Evolutionary conservation across 1,140 invertebrate species (phyloP), one percentile per base, ranked within the genome.

Genomic region (Andricus grossulariae): DNA sequence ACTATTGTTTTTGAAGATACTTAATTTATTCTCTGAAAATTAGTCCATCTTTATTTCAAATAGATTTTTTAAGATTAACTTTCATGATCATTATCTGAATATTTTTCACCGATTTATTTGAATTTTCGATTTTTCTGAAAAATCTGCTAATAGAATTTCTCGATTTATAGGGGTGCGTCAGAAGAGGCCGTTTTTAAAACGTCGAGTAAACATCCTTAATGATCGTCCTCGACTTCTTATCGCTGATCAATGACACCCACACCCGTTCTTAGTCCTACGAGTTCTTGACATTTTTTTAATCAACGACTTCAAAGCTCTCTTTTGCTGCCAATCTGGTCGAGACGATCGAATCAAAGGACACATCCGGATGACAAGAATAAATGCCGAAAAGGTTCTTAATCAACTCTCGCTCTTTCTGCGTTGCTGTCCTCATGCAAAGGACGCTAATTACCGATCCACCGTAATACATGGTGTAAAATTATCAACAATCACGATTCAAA

Each of bases 321-420:
- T n/a, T 66, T 21, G 25, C 32, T 66, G 60, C 32, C 32, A 60
- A 21, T 39, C 60, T 66, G 39, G 60, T 66, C 60, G 25, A 80
- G 80, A 73, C 80, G 82, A 85, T 86, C 86, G 85, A 88, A 87
- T 89, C 84, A 86, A 87, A 86, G 82, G 82, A 82, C 82, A 84
- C 73, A 77, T 66, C 55, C 78, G 76, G 80, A 80, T 74, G 71
- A 73, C 21, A 66, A 39, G 75, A 66, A 74, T 73, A 80, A 80
- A 82, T 72, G 57, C 78, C 74, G 51, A 79, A 76, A 73, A 84
- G 83, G 85, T 79, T 86, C 85, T 87, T 88, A 88, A 86, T 90
- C 89, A 87, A 84, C 78, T 80, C 75, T 51, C 75, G 21, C 70
- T 72, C 39, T 39, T 32, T 45, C 57, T 50, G 39, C 7, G 15